Conservation (phyloP, 2,888 invertebrate genomes). For the Mantis religiosa region DNA sequence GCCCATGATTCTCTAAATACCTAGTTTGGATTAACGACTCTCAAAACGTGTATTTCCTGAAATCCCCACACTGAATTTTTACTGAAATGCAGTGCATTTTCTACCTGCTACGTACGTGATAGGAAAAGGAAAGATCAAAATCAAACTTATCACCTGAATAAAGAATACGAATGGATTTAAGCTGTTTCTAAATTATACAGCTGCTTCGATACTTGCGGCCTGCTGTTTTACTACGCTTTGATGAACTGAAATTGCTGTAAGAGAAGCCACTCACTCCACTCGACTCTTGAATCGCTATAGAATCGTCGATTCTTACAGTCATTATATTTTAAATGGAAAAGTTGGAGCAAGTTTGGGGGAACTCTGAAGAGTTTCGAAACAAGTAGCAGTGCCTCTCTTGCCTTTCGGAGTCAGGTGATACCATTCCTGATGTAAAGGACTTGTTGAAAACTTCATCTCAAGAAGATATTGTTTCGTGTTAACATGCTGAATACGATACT, state of each 20-base stretch:
- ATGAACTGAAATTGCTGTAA: neutral
- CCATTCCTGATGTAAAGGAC: neutral
- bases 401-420: neutral
- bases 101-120: too few species aligned
- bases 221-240: neutral
- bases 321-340: neutral
- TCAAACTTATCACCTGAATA: too few species aligned
- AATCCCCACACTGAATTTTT: too few species aligned
- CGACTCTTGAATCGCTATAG: neutral
- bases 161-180: too few species aligned
- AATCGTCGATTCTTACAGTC: neutral
- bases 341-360: neutral
- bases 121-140: too few species aligned
- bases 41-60: too few species aligned
- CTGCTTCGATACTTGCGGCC: neutral
- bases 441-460: neutral
- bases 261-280: neutral
- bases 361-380: neutral
- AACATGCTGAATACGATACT: neutral
- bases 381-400: neutral
- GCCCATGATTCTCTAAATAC: too few species aligned
- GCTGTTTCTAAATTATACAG: too few species aligned
- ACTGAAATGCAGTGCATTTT: too few species aligned
- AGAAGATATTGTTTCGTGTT: neutral
- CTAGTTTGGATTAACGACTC: too few species aligned